A percentile compares a stretch with the other conserved stretches of the same genome.
Conservation (phyloP, 2,888 invertebrate species). For the Drosophila putrida region DNA sequence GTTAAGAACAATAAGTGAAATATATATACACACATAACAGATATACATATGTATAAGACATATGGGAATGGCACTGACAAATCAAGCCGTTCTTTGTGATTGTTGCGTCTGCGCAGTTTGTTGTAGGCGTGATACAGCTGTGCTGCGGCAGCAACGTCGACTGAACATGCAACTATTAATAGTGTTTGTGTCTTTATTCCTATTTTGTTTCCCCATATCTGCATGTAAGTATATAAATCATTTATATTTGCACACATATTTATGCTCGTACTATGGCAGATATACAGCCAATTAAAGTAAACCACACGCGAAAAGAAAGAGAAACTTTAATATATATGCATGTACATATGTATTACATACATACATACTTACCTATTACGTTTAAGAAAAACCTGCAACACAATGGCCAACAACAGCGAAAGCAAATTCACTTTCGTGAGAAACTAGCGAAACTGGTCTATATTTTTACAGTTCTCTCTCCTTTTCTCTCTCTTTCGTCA, state of each 20-base stretch:
- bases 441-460: constrained; percentile 83
- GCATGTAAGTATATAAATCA: constrained; percentile 52
- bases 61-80: constrained; percentile 62
- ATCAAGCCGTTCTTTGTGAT: constrained; percentile 64
- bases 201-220: constrained; percentile 42
- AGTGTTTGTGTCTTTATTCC: constrained; percentile 55
- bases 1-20: constrained; percentile 15
- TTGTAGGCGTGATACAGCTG: constrained; percentile 17
- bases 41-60: background rate
- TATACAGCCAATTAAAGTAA: background rate
- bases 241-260: background rate
- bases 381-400: constrained; percentile 33
- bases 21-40: background rate
- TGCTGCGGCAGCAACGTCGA: constrained; percentile 31
- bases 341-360: background rate
- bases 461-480: constrained; percentile 27
- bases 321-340: constrained; percentile 63
- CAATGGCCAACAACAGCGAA: constrained; percentile 38
- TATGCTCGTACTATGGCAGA: background rate
- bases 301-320: constrained; percentile 61
- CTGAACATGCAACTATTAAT: constrained; percentile 30
- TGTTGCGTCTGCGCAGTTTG: constrained; percentile 37
- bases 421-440: constrained; percentile 82
- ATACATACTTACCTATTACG: constrained; percentile 47
- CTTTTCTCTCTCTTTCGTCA: background rate